These are phyloP conservation scores for Achatina immaculata DNA, from an alignment of 1,140 invertebrate genomes.

Conservation along the genomic window DNA sequence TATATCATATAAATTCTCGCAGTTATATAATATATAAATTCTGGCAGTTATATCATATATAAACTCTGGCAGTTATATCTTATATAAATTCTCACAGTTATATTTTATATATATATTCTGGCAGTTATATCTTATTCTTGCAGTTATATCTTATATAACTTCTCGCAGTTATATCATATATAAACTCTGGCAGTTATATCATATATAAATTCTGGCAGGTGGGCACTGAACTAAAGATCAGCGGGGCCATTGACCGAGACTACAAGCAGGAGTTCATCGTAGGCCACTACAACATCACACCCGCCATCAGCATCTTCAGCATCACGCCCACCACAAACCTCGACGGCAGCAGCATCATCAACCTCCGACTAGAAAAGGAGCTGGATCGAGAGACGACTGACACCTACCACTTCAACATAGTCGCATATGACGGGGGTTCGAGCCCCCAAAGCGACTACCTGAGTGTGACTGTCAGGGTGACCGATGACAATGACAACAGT, in stretches of 20 bases:
- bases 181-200: no score
- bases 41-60: no score
- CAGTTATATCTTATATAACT: no score
- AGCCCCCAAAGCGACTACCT: constrained; percentile 50
- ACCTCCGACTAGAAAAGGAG: constrained; percentile 40
- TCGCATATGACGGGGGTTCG: constrained; percentile 78
- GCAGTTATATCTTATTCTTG: no score
- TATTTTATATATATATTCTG: no score
- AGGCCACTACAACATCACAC: constrained; percentile 44
- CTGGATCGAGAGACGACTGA: constrained; percentile 86
- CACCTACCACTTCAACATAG: constrained; percentile 83
- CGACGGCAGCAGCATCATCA: constrained; percentile 50
- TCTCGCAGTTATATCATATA: no score
- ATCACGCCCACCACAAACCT: constrained; percentile 43
- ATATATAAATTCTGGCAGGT: constrained; percentile 15
- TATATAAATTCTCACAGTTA: no score
- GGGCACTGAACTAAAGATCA: constrained; percentile 84
- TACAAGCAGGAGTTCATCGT: constrained; percentile 43
- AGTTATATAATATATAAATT: no score
- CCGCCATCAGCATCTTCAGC: constrained; percentile 38
- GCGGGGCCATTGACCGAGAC: constrained; percentile 78
- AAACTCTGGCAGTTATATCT: no score
- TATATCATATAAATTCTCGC: no score
- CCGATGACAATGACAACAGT: constrained; percentile 68
- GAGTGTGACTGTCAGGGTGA: constrained; percentile 77